Percentiles rank a stretch among this genome's conserved stretches.
Evolutionary conservation across 2,888 invertebrate genomes (phyloP).

Genomic region (Ceraclea dissimilis): DNA sequence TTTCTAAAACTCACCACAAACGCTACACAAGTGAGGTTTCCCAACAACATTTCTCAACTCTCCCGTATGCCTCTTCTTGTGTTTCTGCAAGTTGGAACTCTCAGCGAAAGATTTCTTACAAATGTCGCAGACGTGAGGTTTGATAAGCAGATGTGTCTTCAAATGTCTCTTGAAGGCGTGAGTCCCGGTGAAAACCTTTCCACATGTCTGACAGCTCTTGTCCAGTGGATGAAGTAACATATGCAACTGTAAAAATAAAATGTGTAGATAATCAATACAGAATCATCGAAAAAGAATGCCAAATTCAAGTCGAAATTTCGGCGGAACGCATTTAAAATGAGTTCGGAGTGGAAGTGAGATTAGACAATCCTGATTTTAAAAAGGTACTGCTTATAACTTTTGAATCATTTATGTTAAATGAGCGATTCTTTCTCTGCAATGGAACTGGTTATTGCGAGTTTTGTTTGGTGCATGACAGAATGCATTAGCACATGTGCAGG

Average conservation of each 20-base stretch:
- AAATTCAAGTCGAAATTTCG: too few relatives aligned
- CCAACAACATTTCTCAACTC: constrained; percentile 40
- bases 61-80: constrained; percentile 43
- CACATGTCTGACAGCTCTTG: constrained; percentile 35
- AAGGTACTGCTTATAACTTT: too few relatives aligned
- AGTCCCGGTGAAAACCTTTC: constrained; percentile 38
- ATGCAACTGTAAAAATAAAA: constrained; percentile 31
- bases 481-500: too few relatives aligned
- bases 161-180: constrained; percentile 39
- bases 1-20: constrained; percentile 32
- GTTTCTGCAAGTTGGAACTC: constrained; percentile 43
- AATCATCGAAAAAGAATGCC: too few relatives aligned
- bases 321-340: too few relatives aligned
- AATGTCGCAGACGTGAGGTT: constrained; percentile 41
- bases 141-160: constrained; percentile 41
- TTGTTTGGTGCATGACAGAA: too few relatives aligned
- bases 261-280: too few relatives aligned
- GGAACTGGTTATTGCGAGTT: too few relatives aligned
- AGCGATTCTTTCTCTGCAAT: too few relatives aligned
- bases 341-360: too few relatives aligned
- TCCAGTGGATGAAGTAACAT: constrained; percentile 40
- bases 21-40: constrained; percentile 40
- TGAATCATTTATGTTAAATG: too few relatives aligned
- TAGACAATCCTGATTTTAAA: too few relatives aligned
- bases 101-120: constrained; percentile 45